These are phyloP conservation scores for Archivesica marissinica DNA, from an alignment of 1,140 invertebrate genomes.

Conservation along the genomic window DNA sequence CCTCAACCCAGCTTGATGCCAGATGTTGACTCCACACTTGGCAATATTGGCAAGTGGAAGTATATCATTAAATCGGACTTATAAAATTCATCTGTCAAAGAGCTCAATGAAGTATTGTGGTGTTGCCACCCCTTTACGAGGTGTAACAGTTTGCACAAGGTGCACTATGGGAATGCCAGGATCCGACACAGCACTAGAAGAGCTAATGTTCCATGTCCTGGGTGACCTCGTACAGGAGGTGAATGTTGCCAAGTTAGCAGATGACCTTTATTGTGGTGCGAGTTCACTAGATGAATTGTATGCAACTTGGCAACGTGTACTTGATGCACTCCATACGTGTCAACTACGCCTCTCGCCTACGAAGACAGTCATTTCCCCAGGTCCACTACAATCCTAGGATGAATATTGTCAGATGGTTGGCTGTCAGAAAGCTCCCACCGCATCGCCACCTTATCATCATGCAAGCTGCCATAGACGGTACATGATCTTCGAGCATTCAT, in stretches of 20 bases:
- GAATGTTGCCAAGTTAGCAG: slow-evolving; percentile 11
- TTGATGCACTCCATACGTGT: slow-evolving; percentile 31
- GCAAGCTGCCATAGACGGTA: slow-evolving; percentile 51
- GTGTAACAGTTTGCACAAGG: slow-evolving; percentile 60
- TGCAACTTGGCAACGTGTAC: slow-evolving; percentile 9
- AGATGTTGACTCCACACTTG: no score
- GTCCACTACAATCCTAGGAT: slow-evolving; percentile 61
- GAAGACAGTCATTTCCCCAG: slow-evolving; percentile 62
- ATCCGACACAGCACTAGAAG: slow-evolving; percentile 41
- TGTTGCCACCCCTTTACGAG: slow-evolving; percentile 55
- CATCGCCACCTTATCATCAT: slow-evolving; percentile 42
- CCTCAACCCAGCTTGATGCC: slow-evolving; percentile 24
- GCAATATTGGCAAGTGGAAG: slow-evolving; percentile 62
- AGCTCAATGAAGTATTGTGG: slow-evolving; percentile 61
- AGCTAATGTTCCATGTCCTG: slow-evolving; percentile 45
- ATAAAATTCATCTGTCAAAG: slow-evolving; percentile 52
- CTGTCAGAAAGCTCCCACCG: slow-evolving; percentile 64
- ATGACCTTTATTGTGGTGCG: slow-evolving; percentile 45
- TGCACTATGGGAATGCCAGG: slow-evolving; percentile 60
- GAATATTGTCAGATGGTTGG: slow-evolving; percentile 49
- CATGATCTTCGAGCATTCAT: slow-evolving; percentile 55
- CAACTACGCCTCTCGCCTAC: slow-evolving; percentile 15
- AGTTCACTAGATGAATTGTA: slow-evolving; percentile 17
- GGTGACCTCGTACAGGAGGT: slow-evolving; percentile 60
- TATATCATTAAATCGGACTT: slow-evolving; percentile 54